Percentiles rank a stretch among this genome's conserved stretches.
phyloP scores from a whole-genome alignment of 2,797 vertebrate genomes.

The Antrozous pallidus region DNA sequence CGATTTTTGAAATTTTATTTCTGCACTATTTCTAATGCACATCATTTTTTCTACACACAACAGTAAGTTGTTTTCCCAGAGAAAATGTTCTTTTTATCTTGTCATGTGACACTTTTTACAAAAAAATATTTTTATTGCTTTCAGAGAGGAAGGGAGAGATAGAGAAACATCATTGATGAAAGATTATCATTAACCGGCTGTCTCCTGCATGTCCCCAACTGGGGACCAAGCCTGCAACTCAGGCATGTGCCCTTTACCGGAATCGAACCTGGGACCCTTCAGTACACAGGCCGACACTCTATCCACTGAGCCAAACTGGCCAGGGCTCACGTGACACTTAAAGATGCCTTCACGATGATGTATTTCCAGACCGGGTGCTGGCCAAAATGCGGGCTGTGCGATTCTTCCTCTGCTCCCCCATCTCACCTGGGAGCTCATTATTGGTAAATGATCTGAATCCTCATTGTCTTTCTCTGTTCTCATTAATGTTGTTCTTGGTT shows the following conservation, averaged over 20 bases:
- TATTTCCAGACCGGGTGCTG: neutral
- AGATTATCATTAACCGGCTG: too few relatives aligned
- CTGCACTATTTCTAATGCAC: neutral
- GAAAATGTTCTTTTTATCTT: neutral
- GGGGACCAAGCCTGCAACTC: too few relatives aligned
- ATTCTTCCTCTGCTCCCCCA: neutral
- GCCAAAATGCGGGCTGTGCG: neutral
- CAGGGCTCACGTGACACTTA: too few relatives aligned
- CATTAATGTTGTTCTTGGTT: too few relatives aligned
- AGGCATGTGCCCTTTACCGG: too few relatives aligned
- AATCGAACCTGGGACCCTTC: too few relatives aligned
- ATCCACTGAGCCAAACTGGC: too few relatives aligned
- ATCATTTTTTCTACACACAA: neutral
- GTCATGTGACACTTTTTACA: neutral
- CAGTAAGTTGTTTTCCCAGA: neutral
- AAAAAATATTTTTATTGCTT: too few relatives aligned
- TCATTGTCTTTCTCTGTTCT: neutral
- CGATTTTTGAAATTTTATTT: neutral
- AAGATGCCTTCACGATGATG: neutral
- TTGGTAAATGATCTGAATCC: neutral
- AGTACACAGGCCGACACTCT: too few relatives aligned
- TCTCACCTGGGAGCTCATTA: neutral
- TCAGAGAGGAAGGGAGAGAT: too few relatives aligned
- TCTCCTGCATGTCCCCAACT: too few relatives aligned
- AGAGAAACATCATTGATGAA: too few relatives aligned